phyloP scores from a whole-genome alignment of 2,797 vertebrate genomes.

The Sorex maritimensis region DNA sequence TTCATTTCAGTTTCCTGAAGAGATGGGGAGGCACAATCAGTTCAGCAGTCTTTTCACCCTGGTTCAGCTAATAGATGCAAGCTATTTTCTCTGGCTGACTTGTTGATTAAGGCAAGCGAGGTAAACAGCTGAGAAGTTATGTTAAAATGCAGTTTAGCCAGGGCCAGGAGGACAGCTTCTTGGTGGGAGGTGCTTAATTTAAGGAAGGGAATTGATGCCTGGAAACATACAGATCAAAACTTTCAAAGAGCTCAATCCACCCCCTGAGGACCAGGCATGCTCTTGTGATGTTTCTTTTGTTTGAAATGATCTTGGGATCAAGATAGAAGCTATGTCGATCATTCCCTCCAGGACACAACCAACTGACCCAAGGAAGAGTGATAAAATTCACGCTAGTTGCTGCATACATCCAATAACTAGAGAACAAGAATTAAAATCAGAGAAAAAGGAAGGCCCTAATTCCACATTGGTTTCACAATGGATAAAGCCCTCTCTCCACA shows the following conservation, averaged over 20 bases:
- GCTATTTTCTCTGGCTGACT: slow-evolving; percentile 72
- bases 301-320: not conserved
- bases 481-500: not conserved
- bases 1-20: slow-evolving; percentile 75
- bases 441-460: not conserved
- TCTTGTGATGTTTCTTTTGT: not conserved
- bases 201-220: not conserved
- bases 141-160: slow-evolving; percentile 84
- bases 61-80: slow-evolving; percentile 78
- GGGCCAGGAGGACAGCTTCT: slow-evolving; percentile 74
- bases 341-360: not conserved
- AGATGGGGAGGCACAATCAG: slow-evolving; percentile 66
- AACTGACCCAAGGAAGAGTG: not conserved
- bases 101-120: slow-evolving; percentile 80
- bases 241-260: not conserved
- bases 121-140: slow-evolving; percentile 77
- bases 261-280: not conserved
- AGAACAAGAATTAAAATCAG: not conserved
- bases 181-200: not conserved
- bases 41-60: slow-evolving; percentile 76
- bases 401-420: fast-evolving
- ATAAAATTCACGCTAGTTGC: not conserved
- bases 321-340: not conserved
- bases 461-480: not conserved
- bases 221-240: slow-evolving; percentile 57